Evolutionary conservation across 1,140 invertebrate genomes (phyloP).

Genomic region (Apis cerana): DNA sequence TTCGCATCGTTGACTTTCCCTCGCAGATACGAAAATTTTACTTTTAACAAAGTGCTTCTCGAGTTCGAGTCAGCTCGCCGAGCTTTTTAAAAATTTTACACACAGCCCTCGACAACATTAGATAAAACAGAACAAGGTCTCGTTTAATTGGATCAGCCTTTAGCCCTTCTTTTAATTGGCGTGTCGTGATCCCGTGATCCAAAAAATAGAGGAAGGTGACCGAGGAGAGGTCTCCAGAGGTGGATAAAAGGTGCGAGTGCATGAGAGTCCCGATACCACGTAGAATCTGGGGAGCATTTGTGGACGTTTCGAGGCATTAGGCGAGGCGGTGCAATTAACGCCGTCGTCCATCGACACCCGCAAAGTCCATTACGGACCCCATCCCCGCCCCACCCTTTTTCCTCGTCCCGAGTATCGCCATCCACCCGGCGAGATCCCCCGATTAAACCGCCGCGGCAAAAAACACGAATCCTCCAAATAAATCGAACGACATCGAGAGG

Average conservation of each 20-base stretch:
- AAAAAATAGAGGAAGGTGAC: background rate
- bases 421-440: slow-evolving; percentile 9
- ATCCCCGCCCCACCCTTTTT: slow-evolving; percentile 38
- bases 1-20: too few species aligned
- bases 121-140: background rate
- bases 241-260: slow-evolving; percentile 6
- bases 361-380: slow-evolving; percentile 35
- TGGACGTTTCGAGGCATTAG: slow-evolving; percentile 44
- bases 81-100: too few species aligned
- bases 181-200: background rate
- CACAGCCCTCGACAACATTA: background rate
- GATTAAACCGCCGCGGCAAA: background rate
- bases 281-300: slow-evolving; percentile 36
- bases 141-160: slow-evolving; percentile 5
- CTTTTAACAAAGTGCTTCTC: too few species aligned
- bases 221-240: background rate
- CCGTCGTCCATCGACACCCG: slow-evolving; percentile 39
- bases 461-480: too few species aligned
- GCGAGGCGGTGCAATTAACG: slow-evolving; percentile 44
- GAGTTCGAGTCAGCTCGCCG: too few species aligned
- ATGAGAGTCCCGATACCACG: slow-evolving; percentile 22
- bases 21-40: too few species aligned
- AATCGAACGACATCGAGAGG: too few species aligned
- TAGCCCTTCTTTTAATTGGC: background rate
- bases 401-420: slow-evolving; percentile 8